Base-by-base conservation (phyloP, 2,797 vertebrate species). In the Siniperca obscura region DNA sequence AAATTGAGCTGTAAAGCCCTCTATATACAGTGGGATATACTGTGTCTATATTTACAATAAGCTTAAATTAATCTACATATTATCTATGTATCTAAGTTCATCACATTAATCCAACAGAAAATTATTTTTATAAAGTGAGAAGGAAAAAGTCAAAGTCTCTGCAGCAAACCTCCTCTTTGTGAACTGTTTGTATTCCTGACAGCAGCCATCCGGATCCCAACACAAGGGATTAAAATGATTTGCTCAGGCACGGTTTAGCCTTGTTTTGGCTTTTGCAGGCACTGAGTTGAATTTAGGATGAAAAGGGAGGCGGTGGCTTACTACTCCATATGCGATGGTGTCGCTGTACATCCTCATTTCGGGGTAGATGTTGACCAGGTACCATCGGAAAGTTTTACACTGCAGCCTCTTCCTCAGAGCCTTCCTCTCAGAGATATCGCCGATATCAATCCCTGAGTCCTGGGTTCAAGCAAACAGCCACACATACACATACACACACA, bases 281-380 rank as follows among this genome's bases (percentile, higher is more conserved):
- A 53, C 52, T n/a, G 40, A 70, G 80, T 16, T 83, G 65, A 71
- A 87, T 77, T 75, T 42, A 62, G 53, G 69, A 89, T 72, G 74
- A 86, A 84, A 64, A 78, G 17, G 46, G 22, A 6, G 4, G 30
- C 3, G 1, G n/a, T 4, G 34, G 70, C 97, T 97, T 95, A 99
- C 98, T 93, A 97, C 95, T 74, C 98, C 98, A 0, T 99, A 99
- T 80, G 98, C 98, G 0, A 98, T 90, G 56, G 96, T 99, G 87
- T 99, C 98, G 0, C 97, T 97, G 89, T 99, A 99, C 97, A 98
- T 98, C 90, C 97, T 97, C 98, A 99, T 99, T 92, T 99, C 98
- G 0, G 98, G 97, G 90, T 99, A 99, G 84, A 99, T 97, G 25
- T 97, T 99, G 93, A 99, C 97, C 87, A 99, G 96, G 83, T 99